phyloP scores from a whole-genome alignment of 2,888 invertebrate species.

The Cristatella mucedo region DNA sequence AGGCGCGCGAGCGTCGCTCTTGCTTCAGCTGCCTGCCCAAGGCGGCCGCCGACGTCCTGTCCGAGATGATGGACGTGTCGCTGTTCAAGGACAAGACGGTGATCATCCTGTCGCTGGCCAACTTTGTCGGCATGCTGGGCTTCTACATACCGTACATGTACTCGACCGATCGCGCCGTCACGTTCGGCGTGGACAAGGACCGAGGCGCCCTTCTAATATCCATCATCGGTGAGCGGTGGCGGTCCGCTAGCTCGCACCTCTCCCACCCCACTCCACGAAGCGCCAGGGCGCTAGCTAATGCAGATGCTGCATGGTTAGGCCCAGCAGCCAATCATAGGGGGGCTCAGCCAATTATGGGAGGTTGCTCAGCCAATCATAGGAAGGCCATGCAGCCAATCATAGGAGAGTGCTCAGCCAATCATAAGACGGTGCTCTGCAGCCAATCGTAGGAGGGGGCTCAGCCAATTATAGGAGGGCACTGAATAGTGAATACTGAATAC shows the following conservation, averaged over 20 bases:
- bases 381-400: too few relatives aligned
- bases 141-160: constrained; percentile 33
- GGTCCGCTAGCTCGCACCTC: background rate
- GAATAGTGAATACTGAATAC: too few relatives aligned
- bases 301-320: too few relatives aligned
- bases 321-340: too few relatives aligned
- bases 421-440: too few relatives aligned
- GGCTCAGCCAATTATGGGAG: too few relatives aligned
- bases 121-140: constrained; percentile 42
- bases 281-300: too few relatives aligned
- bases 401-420: too few relatives aligned
- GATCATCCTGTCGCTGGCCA: constrained; percentile 76
- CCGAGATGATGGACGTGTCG: constrained; percentile 77
- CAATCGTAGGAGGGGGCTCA: too few relatives aligned
- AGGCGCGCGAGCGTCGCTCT: constrained; percentile 10
- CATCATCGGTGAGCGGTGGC: constrained; percentile 31
- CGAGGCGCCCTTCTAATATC: constrained; percentile 37
- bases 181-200: constrained; percentile 37
- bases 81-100: constrained; percentile 74
- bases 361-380: too few relatives aligned
- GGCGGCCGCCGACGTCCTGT: constrained; percentile 41
- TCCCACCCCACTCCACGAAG: background rate
- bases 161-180: constrained; percentile 19
- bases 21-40: constrained; percentile 26
- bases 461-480: too few relatives aligned